Evolutionary conservation across 2,888 invertebrate species (phyloP).

Genomic region (Calameuta pallipes): DNA sequence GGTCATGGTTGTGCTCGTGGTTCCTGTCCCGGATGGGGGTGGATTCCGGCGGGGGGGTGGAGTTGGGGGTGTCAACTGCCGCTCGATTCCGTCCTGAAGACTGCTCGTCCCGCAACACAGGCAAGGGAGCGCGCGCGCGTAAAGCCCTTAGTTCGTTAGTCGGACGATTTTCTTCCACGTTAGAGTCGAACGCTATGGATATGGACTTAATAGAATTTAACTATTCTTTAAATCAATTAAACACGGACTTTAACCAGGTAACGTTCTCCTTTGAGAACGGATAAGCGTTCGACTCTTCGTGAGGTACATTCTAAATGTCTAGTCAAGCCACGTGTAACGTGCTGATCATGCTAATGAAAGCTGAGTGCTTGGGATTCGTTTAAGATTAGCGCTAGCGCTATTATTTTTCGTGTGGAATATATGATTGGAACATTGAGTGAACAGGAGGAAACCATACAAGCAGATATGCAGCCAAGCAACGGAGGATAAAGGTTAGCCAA

Average conservation of each 20-base stretch:
- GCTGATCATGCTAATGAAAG: background rate
- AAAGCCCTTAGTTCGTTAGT: conserved; percentile 9
- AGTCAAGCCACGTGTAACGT: background rate
- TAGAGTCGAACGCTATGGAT: conserved; percentile 4
- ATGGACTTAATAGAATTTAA: background rate
- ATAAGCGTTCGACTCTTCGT: background rate
- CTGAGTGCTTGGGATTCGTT: background rate
- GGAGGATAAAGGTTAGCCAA: background rate
- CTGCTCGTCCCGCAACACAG: conserved; percentile 61
- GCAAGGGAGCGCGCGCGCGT: conserved; percentile 26
- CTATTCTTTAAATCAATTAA: background rate
- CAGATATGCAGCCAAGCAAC: background rate
- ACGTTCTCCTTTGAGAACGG: background rate
- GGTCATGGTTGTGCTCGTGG: conserved; percentile 30
- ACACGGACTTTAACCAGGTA: background rate
- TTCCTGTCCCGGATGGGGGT: conserved; percentile 49
- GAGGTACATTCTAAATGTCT: background rate
- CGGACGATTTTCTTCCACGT: background rate
- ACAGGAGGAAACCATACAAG: background rate
- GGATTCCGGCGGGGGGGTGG: conserved; percentile 70
- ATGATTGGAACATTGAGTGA: background rate
- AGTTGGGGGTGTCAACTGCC: conserved; percentile 74
- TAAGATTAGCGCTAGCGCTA: background rate
- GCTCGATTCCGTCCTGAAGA: conserved; percentile 72
- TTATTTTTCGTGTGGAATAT: background rate